These are phyloP conservation scores for Gerris buenoi DNA, from an alignment of 1,140 invertebrate genomes.

Conservation along the genomic window DNA sequence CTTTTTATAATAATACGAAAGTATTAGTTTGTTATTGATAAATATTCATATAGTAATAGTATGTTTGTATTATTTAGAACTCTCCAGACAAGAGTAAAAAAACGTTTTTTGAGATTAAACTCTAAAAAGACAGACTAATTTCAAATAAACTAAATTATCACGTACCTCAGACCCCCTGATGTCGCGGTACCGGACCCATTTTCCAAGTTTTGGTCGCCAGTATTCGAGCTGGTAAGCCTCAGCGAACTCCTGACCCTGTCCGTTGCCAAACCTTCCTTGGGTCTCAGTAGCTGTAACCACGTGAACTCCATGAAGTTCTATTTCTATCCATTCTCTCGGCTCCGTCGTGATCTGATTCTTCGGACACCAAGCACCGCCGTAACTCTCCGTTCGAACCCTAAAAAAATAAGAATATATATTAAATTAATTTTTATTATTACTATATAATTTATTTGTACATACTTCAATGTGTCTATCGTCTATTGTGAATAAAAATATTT, in stretches of 20 bases:
- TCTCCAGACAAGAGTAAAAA: no score
- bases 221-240: conserved; percentile 67
- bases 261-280: conserved; percentile 74
- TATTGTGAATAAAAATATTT: no score
- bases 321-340: conserved; percentile 60
- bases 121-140: no score
- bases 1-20: no score
- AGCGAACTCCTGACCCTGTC: conserved; percentile 61
- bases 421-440: no score
- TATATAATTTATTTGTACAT: no score
- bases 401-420: conserved; percentile 30
- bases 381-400: conserved; percentile 59
- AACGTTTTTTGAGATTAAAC: no score
- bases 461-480: no score
- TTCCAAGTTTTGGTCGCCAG: conserved; percentile 47
- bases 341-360: conserved; percentile 51
- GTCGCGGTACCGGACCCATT: conserved; percentile 58
- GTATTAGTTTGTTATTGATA: no score
- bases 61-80: no score
- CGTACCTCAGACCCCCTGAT: conserved; percentile 51
- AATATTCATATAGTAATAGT: no score
- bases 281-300: conserved; percentile 67
- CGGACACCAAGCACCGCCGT: conserved; percentile 76
- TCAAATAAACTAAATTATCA: no score
- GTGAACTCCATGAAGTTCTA: conserved; percentile 53